Conservation (phyloP, 2,888 invertebrate species). For the Pseudococcus longispinus region DNA sequence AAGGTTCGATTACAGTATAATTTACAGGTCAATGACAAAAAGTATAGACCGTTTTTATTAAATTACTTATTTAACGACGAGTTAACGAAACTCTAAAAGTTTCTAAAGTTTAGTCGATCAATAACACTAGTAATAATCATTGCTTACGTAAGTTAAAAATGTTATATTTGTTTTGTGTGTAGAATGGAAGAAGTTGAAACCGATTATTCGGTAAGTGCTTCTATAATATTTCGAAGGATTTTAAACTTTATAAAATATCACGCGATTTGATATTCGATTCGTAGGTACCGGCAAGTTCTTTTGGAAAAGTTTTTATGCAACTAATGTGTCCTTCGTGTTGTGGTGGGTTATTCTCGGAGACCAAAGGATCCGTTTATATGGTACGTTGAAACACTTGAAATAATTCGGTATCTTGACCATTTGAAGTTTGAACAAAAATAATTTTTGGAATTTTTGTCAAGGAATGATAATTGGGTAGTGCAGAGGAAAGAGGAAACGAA, state of each 20-base stretch:
- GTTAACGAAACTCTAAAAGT: constrained; percentile 36
- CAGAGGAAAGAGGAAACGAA: no score
- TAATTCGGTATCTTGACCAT: no score
- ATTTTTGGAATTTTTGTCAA: no score
- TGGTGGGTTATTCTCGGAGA: constrained; percentile 48
- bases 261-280: neutral
- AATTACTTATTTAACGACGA: constrained; percentile 18
- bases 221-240: neutral
- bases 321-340: constrained; percentile 54
- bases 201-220: constrained; percentile 9
- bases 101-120: constrained; percentile 20
- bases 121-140: constrained; percentile 11
- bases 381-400: constrained; percentile 3
- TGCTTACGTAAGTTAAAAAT: constrained; percentile 28
- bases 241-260: neutral
- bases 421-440: no score
- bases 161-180: neutral
- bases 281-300: neutral
- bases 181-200: constrained; percentile 23
- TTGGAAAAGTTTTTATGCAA: constrained; percentile 50
- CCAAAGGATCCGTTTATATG: constrained; percentile 51
- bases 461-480: no score
- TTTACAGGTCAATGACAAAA: constrained; percentile 40
- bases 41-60: constrained; percentile 17
- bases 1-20: constrained; percentile 18